Evolutionary conservation across 2,888 invertebrate species (phyloP).

Genomic region (Nemurella pictetii): DNA sequence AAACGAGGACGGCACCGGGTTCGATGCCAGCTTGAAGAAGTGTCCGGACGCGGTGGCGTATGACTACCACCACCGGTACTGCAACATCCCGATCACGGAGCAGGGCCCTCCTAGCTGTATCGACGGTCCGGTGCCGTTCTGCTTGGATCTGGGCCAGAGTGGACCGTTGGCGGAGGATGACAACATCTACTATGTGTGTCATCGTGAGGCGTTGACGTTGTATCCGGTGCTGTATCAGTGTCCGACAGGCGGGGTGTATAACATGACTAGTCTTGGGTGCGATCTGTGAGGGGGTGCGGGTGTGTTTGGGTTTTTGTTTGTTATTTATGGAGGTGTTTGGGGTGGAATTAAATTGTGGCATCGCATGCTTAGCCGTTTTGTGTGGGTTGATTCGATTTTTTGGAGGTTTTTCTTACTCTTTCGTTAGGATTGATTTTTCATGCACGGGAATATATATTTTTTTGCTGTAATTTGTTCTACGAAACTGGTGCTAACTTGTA

Average conservation of each 20-base stretch:
- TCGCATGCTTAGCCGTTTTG: too few relatives aligned
- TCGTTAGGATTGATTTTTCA: too few relatives aligned
- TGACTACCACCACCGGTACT: not conserved
- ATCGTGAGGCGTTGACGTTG: not conserved
- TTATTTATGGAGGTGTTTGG: too few relatives aligned
- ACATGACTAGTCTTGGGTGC: not conserved
- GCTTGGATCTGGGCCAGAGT: not conserved
- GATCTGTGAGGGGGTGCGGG: too few relatives aligned
- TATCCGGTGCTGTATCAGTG: not conserved
- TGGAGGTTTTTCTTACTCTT: too few relatives aligned
- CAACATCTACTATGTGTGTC: not conserved
- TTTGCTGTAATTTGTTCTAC: too few relatives aligned
- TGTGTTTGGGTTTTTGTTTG: too few relatives aligned
- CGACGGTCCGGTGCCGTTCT: not conserved
- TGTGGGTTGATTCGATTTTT: too few relatives aligned
- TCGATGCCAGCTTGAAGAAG: not conserved
- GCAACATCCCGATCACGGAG: not conserved
- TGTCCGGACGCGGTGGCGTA: not conserved
- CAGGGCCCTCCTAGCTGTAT: not conserved
- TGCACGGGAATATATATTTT: too few relatives aligned
- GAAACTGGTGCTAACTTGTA: too few relatives aligned
- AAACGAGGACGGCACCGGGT: not conserved
- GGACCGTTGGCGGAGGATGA: not conserved
- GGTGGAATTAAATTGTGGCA: too few relatives aligned
- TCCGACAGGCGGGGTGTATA: not conserved